phyloP scores from a whole-genome alignment of 2,888 invertebrate genomes.

The Julus scandinavius region DNA sequence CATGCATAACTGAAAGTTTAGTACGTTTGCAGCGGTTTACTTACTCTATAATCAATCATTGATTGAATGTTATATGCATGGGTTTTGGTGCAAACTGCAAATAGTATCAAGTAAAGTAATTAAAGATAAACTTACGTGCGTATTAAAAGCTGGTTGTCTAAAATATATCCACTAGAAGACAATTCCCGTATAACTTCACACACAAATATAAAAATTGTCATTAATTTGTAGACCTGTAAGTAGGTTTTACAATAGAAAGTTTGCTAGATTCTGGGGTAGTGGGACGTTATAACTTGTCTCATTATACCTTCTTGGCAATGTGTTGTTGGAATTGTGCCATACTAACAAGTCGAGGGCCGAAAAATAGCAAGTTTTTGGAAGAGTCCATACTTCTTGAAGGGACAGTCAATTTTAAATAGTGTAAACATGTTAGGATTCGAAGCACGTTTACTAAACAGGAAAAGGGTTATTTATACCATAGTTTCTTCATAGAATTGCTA shows the following conservation, averaged over 20 bases:
- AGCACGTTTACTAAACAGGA: neutral
- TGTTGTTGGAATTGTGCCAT: slow-evolving; percentile 28
- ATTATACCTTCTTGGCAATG: neutral
- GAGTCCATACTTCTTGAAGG: neutral
- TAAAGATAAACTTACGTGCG: neutral
- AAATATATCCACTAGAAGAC: neutral
- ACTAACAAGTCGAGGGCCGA: neutral
- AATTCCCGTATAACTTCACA: neutral
- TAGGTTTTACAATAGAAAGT: neutral
- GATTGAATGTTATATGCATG: neutral
- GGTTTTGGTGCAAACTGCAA: neutral
- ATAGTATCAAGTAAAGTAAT: neutral
- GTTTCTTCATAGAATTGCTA: no score
- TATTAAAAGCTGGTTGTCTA: neutral
- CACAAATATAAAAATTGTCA: neutral
- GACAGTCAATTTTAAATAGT: neutral
- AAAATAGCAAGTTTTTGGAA: neutral
- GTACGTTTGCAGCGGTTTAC: no score
- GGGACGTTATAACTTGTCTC: neutral
- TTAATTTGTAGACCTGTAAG: neutral
- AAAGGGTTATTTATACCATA: no score
- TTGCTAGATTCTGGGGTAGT: neutral
- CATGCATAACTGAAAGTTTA: no score
- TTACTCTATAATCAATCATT: neutral
- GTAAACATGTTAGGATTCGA: neutral